phyloP scores from a whole-genome alignment of 1,140 invertebrate species.

The Cepaea nemoralis region DNA sequence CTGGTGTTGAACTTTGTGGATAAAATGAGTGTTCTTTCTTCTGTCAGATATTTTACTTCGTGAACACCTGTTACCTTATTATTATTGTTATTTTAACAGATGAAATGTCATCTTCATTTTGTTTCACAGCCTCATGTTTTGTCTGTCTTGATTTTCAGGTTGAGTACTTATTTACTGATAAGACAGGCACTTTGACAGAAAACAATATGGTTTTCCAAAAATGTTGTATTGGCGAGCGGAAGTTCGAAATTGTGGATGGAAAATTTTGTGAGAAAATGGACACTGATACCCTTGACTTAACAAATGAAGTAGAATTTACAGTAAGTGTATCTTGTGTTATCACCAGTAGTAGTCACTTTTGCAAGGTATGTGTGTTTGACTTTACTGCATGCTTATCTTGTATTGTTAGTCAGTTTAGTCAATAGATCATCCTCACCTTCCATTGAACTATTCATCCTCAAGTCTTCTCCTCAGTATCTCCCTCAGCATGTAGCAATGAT shows the following conservation, averaged over 20 bases:
- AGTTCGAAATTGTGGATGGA: conserved; percentile 65
- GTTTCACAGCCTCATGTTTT: neutral
- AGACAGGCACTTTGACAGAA: conserved; percentile 84
- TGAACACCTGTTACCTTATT: no score
- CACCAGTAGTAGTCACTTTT: neutral
- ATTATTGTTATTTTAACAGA: no score
- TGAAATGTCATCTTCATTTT: no score
- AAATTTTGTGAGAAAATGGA: conserved; percentile 48
- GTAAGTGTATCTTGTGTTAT: neutral
- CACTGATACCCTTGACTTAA: conserved; percentile 35
- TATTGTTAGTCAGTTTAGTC: no score
- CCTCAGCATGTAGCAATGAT: no score
- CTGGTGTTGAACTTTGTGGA: no score
- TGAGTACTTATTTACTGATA: conserved; percentile 80
- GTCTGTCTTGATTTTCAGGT: conserved; percentile 62
- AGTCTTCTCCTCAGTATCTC: no score
- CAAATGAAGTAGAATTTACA: conserved; percentile 25
- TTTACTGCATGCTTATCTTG: no score
- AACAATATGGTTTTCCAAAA: conserved; percentile 80
- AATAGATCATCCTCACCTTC: no score
- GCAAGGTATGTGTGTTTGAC: neutral
- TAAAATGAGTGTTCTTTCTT: no score
- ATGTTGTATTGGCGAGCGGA: conserved; percentile 75
- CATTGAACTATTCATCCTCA: no score
- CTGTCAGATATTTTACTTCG: no score